phyloP scores from a whole-genome alignment of 2,888 invertebrate species.

The Monopis laevigella region DNA sequence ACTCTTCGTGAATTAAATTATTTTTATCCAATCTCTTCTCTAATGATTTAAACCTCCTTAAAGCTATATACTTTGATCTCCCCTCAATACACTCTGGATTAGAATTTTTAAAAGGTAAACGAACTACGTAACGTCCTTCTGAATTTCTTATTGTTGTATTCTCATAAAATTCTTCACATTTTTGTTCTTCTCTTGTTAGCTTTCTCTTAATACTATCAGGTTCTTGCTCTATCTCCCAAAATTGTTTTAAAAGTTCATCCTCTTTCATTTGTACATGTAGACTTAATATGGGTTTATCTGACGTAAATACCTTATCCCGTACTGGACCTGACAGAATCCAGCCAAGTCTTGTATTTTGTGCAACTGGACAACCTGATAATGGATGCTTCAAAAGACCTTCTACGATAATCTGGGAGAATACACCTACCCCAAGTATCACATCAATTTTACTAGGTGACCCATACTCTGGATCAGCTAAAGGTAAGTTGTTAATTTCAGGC shows the following conservation, averaged over 20 bases:
- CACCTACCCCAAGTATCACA: constrained; percentile 19
- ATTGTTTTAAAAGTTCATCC: constrained; percentile 19
- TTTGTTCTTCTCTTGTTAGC: constrained; percentile 15
- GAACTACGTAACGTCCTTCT: constrained; percentile 16
- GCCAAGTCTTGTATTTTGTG: constrained; percentile 20
- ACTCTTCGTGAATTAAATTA: constrained; percentile 17
- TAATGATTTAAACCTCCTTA: constrained; percentile 16
- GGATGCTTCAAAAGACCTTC: not conserved
- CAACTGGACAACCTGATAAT: no score
- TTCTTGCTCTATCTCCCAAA: constrained; percentile 20
- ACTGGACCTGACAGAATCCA: constrained; percentile 21
- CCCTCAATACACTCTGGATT: constrained; percentile 18
- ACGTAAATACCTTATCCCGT: not conserved
- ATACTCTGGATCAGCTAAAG: constrained; percentile 20
- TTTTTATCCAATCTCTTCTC: constrained; percentile 18
- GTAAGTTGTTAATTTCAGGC: constrained; percentile 16
- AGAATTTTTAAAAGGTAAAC: constrained; percentile 17
- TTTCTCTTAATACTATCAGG: constrained; percentile 16
- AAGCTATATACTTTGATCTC: constrained; percentile 18
- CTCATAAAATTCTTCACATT: constrained; percentile 17
- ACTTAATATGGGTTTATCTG: constrained; percentile 9
- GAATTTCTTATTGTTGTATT: constrained; percentile 19
- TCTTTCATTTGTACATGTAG: constrained; percentile 18
- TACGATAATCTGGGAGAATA: no score
- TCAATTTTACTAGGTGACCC: constrained; percentile 19